These are phyloP conservation scores for Harpagifer antarcticus DNA, from an alignment of 2,797 vertebrate species.

Conservation along the genomic window DNA sequence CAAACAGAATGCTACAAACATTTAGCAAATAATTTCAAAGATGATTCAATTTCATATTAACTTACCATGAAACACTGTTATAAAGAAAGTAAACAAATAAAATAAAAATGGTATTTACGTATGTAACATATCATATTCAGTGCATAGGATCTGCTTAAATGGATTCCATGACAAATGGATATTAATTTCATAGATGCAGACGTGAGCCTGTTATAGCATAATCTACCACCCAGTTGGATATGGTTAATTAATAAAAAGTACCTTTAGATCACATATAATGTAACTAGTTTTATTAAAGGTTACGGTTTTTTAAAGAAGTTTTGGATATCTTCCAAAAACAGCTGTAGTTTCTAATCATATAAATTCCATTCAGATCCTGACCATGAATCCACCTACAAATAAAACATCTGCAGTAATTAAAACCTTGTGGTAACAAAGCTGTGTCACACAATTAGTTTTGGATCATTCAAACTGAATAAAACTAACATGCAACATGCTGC, in stretches of 20 bases:
- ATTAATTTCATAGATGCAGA: neutral
- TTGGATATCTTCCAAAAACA: slow-evolving; percentile 13
- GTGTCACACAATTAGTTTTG: slow-evolving; percentile 42
- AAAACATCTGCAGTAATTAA: slow-evolving; percentile 48
- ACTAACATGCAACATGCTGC: slow-evolving; percentile 73
- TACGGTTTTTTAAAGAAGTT: neutral
- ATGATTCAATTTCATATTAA: neutral
- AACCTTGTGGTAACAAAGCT: slow-evolving; percentile 43
- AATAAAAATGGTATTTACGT: neutral
- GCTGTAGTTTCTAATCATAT: neutral
- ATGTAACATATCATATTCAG: neutral
- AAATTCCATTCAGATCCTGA: slow-evolving; percentile 17
- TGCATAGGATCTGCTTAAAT: neutral
- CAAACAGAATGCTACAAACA: neutral
- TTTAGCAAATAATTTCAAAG: neutral
- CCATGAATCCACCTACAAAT: slow-evolving; percentile 25
- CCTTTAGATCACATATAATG: too few species aligned
- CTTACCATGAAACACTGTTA: neutral
- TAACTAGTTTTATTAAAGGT: neutral
- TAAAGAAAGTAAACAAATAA: neutral
- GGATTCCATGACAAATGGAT: neutral
- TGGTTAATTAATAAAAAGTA: neutral
- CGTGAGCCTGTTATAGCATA: neutral
- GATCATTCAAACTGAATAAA: slow-evolving; percentile 59
- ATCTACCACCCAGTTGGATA: neutral